Evolutionary conservation across 2,888 invertebrate genomes (phyloP).

Genomic region (Deilephila porcellus): DNA sequence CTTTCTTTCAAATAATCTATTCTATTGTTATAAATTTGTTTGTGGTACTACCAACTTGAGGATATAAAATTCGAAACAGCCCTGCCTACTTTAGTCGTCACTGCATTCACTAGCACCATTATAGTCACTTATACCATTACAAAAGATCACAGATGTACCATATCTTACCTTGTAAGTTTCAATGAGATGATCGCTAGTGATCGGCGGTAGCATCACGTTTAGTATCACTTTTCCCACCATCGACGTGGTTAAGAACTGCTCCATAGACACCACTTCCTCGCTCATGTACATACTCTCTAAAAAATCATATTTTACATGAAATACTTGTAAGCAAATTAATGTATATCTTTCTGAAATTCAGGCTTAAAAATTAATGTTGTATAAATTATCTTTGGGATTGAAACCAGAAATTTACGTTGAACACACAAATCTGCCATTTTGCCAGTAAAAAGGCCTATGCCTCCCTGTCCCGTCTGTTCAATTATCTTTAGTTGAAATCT

Average conservation of each 20-base stretch:
- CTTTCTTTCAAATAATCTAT: no score
- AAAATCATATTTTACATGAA: background rate
- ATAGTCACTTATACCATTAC: no score
- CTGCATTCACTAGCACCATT: no score
- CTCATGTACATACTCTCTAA: conserved; percentile 32
- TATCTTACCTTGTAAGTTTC: conserved; percentile 86
- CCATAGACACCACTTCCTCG: conserved; percentile 57
- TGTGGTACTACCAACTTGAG: no score
- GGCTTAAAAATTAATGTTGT: no score
- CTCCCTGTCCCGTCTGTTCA: background rate
- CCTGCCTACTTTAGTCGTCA: no score
- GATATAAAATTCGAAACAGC: no score
- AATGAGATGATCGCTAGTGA: conserved; percentile 74
- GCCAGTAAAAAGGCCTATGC: no score
- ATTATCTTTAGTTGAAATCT: background rate
- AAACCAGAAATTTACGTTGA: background rate
- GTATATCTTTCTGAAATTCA: no score
- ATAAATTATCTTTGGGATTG: background rate
- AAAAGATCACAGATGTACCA: no score
- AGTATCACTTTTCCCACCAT: conserved; percentile 79
- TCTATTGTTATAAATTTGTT: no score
- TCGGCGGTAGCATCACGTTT: conserved; percentile 82
- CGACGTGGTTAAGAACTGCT: conserved; percentile 70
- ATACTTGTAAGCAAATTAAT: no score
- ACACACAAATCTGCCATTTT: background rate